These are phyloP conservation scores for Rhinolophus sinicus DNA, from an alignment of 2,113 vertebrate species.

Conservation along the genomic window DNA sequence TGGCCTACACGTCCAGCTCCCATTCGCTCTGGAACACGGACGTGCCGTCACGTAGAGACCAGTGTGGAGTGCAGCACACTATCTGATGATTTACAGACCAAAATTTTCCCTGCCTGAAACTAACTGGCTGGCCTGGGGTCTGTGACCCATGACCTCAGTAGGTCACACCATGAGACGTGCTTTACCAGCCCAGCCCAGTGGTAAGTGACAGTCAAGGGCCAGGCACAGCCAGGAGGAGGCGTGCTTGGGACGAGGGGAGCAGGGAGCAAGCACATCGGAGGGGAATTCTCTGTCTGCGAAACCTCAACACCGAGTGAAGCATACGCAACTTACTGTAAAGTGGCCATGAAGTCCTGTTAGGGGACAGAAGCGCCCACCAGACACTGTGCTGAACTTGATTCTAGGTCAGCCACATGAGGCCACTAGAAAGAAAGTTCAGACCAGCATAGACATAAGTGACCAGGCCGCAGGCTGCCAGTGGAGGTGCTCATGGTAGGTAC, in stretches of 20 bases:
- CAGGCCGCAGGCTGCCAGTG: not conserved
- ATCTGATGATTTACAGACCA: not conserved
- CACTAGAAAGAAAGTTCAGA: not conserved
- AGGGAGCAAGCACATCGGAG: not conserved
- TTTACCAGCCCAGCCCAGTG: too few relatives aligned
- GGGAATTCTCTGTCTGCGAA: too few relatives aligned
- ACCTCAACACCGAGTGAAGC: rapidly evolving
- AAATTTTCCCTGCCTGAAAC: not conserved
- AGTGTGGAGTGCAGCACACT: not conserved
- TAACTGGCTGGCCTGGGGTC: not conserved
- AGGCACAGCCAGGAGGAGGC: rapidly evolving
- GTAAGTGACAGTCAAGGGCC: rapidly evolving
- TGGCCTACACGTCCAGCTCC: rapidly evolving
- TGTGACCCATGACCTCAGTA: rapidly evolving
- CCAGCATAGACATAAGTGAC: too few relatives aligned
- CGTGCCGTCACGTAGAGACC: rapidly evolving
- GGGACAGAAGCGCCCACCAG: not conserved
- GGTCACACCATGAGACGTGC: rapidly evolving
- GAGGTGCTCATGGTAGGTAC: not conserved
- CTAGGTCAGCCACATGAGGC: not conserved
- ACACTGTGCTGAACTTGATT: not conserved
- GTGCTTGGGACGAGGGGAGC: not conserved
- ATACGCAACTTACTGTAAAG: rapidly evolving
- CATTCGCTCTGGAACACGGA: rapidly evolving
- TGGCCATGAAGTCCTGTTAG: not conserved